phyloP scores from a whole-genome alignment of 2,113 vertebrate genomes.

The Silurus glanis region DNA sequence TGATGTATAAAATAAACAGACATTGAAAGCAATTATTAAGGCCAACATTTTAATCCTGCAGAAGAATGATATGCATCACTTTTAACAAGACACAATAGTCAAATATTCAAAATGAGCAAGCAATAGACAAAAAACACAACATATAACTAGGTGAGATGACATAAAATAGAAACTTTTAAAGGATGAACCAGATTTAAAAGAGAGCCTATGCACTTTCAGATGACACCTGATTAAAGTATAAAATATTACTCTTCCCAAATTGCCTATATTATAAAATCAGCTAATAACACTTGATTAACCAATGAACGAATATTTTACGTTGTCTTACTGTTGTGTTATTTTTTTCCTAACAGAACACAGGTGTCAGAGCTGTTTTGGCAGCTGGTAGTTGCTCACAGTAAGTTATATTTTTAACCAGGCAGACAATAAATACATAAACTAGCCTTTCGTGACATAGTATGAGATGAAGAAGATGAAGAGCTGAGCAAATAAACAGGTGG shows the following conservation, averaged over 20 bases:
- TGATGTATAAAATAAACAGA: not conserved
- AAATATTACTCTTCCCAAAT: not conserved
- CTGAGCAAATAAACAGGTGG: conserved; percentile 40
- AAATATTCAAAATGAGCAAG: not conserved
- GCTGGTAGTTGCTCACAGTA: not conserved
- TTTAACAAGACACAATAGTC: not conserved
- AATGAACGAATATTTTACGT: not conserved
- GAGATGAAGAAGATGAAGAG: conserved; percentile 4
- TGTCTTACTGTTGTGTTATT: not conserved
- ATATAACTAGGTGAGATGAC: not conserved
- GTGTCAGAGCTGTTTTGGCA: conserved; percentile 2
- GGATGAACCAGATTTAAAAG: not conserved
- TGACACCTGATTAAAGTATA: not conserved
- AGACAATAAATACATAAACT: not conserved
- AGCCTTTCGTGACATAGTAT: not conserved
- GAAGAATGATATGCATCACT: not conserved
- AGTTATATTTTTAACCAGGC: not conserved
- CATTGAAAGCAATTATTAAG: not conserved
- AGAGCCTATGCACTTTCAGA: not conserved
- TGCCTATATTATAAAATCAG: not conserved
- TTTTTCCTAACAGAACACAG: not conserved
- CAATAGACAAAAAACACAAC: not conserved
- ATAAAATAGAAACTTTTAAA: not conserved
- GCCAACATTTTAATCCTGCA: not conserved
- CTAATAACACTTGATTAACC: not conserved